Percentiles rank a stretch among this genome's conserved stretches.
These are phyloP conservation scores for Lanistes nyassanus DNA, from an alignment of 1,140 invertebrate species.

Conservation along the genomic window DNA sequence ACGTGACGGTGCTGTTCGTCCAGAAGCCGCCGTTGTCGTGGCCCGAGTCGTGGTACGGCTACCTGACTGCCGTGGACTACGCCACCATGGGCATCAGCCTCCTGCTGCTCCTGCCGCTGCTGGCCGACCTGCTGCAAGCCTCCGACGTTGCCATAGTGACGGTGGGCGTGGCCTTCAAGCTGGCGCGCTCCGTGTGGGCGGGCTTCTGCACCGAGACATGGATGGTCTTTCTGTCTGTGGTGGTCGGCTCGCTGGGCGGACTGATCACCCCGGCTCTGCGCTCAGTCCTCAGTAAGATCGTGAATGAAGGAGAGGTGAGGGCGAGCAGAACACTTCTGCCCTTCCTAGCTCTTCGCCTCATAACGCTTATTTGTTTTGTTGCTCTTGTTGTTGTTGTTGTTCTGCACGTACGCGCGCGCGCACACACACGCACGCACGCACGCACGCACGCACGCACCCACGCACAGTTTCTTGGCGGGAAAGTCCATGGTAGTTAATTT, in stretches of 20 bases:
- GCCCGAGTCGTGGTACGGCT: constrained; percentile 63
- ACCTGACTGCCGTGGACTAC: constrained; percentile 63
- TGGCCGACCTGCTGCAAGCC: constrained; percentile 48
- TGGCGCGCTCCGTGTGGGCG: constrained; percentile 54
- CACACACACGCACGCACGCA: constrained; percentile 6
- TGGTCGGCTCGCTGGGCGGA: constrained; percentile 55
- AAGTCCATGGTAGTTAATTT: too few species aligned
- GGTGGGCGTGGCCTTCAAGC: constrained; percentile 56
- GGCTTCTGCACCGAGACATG: constrained; percentile 57
- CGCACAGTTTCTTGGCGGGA: too few species aligned
- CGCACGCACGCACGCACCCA: neutral
- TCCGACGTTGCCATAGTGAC: constrained; percentile 55
- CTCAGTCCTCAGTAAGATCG: constrained; percentile 59
- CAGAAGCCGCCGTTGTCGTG: constrained; percentile 57
- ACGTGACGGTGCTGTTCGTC: constrained; percentile 61
- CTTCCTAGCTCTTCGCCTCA: neutral
- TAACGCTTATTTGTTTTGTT: too few species aligned
- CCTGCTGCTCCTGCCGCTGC: constrained; percentile 56
- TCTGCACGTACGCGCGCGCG: too few species aligned
- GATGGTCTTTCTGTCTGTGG: constrained; percentile 61
- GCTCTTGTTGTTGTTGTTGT: too few species aligned
- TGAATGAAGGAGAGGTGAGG: constrained; percentile 55
- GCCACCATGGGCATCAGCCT: constrained; percentile 58
- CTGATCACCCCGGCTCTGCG: constrained; percentile 57
- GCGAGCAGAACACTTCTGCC: constrained; percentile 56